Evolutionary conservation across 2,113 vertebrate species (phyloP).

Genomic region (Arvicanthis niloticus): DNA sequence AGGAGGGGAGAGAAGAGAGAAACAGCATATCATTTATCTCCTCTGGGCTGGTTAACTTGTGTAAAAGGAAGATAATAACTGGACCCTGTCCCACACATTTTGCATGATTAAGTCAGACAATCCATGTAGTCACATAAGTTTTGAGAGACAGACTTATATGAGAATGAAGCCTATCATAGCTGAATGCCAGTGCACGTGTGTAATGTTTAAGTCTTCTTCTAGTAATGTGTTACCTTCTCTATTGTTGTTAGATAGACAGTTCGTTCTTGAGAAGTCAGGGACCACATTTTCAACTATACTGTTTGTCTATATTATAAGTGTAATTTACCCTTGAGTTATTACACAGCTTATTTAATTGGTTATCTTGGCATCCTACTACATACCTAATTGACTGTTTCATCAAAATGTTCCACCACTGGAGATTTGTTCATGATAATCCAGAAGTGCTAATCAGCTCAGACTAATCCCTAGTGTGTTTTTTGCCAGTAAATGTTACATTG

Average conservation of each 20-base stretch:
- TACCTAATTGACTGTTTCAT: slow-evolving; percentile 31
- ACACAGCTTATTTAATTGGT: not conserved
- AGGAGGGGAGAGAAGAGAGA: not conserved
- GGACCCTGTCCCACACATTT: not conserved
- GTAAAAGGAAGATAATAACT: not conserved
- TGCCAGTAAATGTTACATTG: slow-evolving; percentile 31
- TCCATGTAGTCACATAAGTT: not conserved
- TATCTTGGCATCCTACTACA: not conserved
- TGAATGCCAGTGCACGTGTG: not conserved
- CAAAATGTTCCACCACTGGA: not conserved
- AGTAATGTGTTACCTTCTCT: not conserved
- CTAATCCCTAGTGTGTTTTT: not conserved
- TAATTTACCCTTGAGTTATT: not conserved
- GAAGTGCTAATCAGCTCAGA: not conserved
- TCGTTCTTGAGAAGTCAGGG: slow-evolving; percentile 31
- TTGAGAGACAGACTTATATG: not conserved
- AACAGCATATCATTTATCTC: not conserved
- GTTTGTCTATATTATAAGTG: not conserved
- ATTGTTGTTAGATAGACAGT: not conserved
- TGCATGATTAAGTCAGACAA: not conserved
- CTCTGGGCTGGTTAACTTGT: slow-evolving; percentile 3
- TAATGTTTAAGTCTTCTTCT: slow-evolving; percentile 10
- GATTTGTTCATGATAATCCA: not conserved
- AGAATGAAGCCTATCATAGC: not conserved
- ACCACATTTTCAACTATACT: not conserved